Conservation (phyloP, 2,888 invertebrate species). For the Pristionchus japonicus region DNA sequence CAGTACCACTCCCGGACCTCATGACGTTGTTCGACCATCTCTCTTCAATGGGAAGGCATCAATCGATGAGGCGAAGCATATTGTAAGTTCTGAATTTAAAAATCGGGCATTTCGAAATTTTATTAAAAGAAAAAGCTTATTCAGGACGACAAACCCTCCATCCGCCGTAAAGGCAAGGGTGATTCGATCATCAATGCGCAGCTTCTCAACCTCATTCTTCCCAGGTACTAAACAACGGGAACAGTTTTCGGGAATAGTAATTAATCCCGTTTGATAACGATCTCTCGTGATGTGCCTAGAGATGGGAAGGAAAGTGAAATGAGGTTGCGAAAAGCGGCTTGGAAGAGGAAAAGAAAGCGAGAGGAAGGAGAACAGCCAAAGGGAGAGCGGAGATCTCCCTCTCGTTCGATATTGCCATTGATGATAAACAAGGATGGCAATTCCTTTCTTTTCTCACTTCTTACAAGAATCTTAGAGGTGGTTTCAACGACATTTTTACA, state of each 20-base stretch:
- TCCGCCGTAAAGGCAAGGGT: constrained; percentile 53
- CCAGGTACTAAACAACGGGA: constrained; percentile 51
- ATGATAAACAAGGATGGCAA: too few species aligned
- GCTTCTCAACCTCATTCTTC: constrained; percentile 59
- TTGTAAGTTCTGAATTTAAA: not conserved
- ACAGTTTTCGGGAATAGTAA: not conserved
- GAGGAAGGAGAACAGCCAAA: not conserved
- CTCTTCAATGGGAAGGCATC: constrained; percentile 19
- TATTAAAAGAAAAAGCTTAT: not conserved
- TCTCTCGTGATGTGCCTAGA: not conserved
- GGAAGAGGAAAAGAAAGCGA: not conserved
- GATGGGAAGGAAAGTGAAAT: constrained; percentile 39
- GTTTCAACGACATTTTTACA: too few species aligned
- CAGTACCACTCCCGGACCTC: constrained; percentile 41
- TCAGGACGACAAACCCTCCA: not conserved
- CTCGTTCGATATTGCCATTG: too few species aligned
- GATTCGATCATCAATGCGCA: constrained; percentile 64
- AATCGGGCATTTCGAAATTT: too few species aligned
- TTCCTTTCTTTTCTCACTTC: too few species aligned
- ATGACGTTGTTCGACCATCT: constrained; percentile 13
- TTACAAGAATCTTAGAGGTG: too few species aligned
- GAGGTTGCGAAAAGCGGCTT: not conserved
- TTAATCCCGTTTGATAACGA: constrained; percentile 25
- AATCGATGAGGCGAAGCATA: constrained; percentile 41
- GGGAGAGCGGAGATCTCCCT: not conserved